Percentiles rank a stretch among this genome's conserved stretches.
These are phyloP conservation scores for Clupea harengus DNA, from an alignment of 2,113 vertebrate genomes.

Conservation along the genomic window DNA sequence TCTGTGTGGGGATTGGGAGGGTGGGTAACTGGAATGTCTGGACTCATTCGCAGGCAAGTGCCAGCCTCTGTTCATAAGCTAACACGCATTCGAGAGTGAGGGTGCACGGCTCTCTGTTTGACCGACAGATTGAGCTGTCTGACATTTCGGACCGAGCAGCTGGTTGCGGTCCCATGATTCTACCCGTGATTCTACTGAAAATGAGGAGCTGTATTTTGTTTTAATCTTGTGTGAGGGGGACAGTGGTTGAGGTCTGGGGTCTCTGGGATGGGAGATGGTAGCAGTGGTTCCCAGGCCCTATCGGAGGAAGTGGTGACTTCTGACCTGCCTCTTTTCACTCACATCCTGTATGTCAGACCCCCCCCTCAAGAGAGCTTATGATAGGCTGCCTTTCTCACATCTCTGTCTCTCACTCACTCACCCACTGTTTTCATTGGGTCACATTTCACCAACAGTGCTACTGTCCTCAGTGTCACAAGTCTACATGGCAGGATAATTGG, in stretches of 20 bases:
- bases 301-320: slow-evolving; percentile 72
- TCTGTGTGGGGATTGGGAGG: slow-evolving; percentile 19
- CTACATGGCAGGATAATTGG: not conserved
- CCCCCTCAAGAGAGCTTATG: slow-evolving; percentile 52
- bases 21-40: slow-evolving; percentile 50
- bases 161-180: not conserved
- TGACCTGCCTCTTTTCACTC: slow-evolving; percentile 62
- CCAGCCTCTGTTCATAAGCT: slow-evolving; percentile 48
- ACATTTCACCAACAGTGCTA: slow-evolving; percentile 12
- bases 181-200: not conserved
- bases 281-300: slow-evolving; percentile 68
- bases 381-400: slow-evolving; percentile 18
- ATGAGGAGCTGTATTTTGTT: not conserved
- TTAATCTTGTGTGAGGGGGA: not conserved
- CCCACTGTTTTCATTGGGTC: not conserved
- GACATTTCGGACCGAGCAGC: slow-evolving; percentile 15
- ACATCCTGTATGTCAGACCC: slow-evolving; percentile 64
- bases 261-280: slow-evolving; percentile 35
- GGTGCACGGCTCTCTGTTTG: slow-evolving; percentile 44
- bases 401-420: not conserved
- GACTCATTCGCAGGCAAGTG: slow-evolving; percentile 61
- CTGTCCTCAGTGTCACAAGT: slow-evolving; percentile 11
- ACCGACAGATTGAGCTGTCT: slow-evolving; percentile 50
- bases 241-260: slow-evolving; percentile 32
- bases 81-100: slow-evolving; percentile 29